Percentiles rank a stretch among this genome's conserved stretches.
phyloP scores from a whole-genome alignment of 1,140 invertebrate genomes.

The Triops cancriformis region DNA sequence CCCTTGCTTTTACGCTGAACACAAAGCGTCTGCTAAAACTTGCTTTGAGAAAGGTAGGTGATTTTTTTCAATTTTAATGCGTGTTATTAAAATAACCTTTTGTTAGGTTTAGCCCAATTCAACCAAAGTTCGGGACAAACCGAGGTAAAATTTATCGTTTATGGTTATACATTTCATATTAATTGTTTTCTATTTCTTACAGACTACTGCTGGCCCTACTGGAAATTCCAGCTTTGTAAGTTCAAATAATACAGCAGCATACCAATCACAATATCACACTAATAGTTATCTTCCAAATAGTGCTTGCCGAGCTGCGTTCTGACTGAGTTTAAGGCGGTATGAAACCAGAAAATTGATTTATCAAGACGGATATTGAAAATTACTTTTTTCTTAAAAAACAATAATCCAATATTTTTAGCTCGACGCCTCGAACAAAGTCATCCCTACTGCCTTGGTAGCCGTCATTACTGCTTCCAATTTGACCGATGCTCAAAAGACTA shows the following conservation, averaged over 20 bases:
- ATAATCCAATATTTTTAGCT: neutral
- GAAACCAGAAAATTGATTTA: too few species aligned
- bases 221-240: neutral
- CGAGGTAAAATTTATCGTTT: neutral
- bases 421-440: neutral
- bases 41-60: neutral
- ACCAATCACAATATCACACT: too few species aligned
- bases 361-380: too few species aligned
- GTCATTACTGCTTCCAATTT: neutral
- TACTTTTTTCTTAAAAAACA: too few species aligned
- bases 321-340: neutral
- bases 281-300: neutral
- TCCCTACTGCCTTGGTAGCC: neutral
- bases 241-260: too few species aligned
- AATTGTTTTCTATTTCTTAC: neutral
- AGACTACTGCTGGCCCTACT: neutral
- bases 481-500: constrained; percentile 6
- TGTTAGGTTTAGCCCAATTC: neutral
- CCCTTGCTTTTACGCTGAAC: neutral
- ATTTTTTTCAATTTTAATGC: neutral
- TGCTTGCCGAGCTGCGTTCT: neutral
- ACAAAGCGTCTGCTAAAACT: neutral
- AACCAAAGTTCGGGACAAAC: too few species aligned
- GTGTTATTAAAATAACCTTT: neutral
- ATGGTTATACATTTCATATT: neutral